Evolutionary conservation across 2,113 vertebrate species (phyloP).

Genomic region (Amazona guildingii): DNA sequence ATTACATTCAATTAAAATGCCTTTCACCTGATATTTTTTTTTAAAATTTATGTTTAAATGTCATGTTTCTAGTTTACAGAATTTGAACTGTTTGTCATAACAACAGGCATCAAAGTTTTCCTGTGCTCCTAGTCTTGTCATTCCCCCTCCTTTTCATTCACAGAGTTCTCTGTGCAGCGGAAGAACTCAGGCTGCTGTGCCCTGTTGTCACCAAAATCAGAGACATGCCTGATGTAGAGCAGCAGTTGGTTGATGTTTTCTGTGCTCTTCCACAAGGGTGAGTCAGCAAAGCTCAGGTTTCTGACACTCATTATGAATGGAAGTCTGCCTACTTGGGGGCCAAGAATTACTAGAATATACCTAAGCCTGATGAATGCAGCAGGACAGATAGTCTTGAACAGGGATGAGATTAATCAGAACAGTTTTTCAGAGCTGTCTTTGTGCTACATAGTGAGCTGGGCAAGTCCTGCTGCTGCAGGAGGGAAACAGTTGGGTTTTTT

Average conservation of each 20-base stretch:
- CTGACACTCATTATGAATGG: background rate
- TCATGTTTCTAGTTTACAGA: background rate
- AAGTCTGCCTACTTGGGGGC: background rate
- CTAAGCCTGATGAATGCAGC: background rate
- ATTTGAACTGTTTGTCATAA: background rate
- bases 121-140: background rate
- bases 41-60: background rate
- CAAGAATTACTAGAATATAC: background rate
- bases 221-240: background rate
- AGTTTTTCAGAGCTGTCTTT: background rate
- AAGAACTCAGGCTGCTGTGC: background rate
- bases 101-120: background rate
- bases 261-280: background rate
- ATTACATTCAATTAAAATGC: conserved; percentile 1
- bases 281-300: background rate
- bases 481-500: background rate
- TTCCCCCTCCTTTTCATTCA: background rate
- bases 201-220: background rate
- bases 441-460: background rate
- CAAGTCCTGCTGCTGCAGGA: background rate
- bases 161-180: background rate
- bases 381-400: background rate
- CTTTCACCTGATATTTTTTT: background rate
- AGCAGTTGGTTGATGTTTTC: background rate
- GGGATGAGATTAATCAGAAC: background rate